phyloP scores from a whole-genome alignment of 2,888 invertebrate genomes.

The Hetaerina titia region DNA sequence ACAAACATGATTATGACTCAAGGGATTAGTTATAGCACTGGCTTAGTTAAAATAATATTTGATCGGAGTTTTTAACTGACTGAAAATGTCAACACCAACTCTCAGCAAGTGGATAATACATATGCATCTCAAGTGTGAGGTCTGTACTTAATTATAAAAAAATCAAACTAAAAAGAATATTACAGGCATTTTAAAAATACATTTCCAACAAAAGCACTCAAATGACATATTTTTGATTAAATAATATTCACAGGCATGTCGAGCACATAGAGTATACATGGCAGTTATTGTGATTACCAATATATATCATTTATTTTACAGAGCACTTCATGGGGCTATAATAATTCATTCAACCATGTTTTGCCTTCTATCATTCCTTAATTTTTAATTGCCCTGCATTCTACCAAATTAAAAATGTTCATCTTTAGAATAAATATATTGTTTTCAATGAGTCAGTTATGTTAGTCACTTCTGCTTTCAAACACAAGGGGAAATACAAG shows the following conservation, averaged over 20 bases:
- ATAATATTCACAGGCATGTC: conserved; percentile 50
- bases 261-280: conserved; percentile 54
- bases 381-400: background rate
- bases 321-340: background rate
- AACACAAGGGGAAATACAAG: background rate
- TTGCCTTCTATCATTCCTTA: background rate
- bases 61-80: background rate
- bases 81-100: background rate
- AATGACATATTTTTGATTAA: conserved; percentile 16
- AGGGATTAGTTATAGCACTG: background rate
- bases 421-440: background rate
- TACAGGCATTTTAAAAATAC: background rate
- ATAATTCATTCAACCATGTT: background rate
- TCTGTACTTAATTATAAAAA: background rate
- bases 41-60: background rate
- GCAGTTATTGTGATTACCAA: conserved; percentile 43
- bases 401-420: background rate
- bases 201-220: background rate
- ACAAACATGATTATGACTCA: background rate
- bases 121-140: background rate
- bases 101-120: background rate
- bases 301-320: conserved; percentile 19
- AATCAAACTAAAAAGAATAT: background rate
- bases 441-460: background rate
- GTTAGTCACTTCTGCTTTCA: background rate